Conservation (phyloP, 2,888 invertebrate genomes). For the Morpho helenor region DNA sequence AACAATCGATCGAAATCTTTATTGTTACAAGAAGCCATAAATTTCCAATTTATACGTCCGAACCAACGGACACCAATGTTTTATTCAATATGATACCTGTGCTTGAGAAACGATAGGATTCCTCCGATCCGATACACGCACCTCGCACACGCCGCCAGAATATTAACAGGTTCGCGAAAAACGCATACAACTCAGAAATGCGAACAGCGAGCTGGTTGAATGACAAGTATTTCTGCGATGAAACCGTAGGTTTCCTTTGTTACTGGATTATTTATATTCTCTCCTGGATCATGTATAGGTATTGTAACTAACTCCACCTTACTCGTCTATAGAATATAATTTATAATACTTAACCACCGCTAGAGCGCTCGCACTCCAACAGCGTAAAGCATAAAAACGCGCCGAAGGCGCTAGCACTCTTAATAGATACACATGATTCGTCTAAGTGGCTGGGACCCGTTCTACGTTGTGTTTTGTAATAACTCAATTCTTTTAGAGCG, state of each 20-base stretch:
- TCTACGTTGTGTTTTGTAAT: no score
- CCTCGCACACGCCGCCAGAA: conserved; percentile 6
- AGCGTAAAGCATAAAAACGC: no score
- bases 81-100: conserved; percentile 19
- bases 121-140: conserved; percentile 19
- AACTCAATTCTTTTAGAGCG: no score
- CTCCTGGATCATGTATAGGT: no score
- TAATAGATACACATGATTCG: no score
- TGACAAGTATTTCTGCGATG: neutral
- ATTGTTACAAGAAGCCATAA: conserved; percentile 9
- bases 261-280: no score
- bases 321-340: no score
- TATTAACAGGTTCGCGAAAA: conserved; percentile 9
- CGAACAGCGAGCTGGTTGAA: neutral
- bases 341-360: no score
- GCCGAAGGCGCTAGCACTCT: no score
- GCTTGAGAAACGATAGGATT: conserved; percentile 19
- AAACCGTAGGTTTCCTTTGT: neutral
- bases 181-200: conserved; percentile 1
- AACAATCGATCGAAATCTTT: conserved; percentile 9
- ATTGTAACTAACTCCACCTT: no score
- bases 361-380: no score
- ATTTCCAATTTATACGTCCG: conserved; percentile 1
- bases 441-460: no score
- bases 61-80: conserved; percentile 13